phyloP scores from a whole-genome alignment of 1,140 invertebrate species.

The Caenorhabditis briggsae region DNA sequence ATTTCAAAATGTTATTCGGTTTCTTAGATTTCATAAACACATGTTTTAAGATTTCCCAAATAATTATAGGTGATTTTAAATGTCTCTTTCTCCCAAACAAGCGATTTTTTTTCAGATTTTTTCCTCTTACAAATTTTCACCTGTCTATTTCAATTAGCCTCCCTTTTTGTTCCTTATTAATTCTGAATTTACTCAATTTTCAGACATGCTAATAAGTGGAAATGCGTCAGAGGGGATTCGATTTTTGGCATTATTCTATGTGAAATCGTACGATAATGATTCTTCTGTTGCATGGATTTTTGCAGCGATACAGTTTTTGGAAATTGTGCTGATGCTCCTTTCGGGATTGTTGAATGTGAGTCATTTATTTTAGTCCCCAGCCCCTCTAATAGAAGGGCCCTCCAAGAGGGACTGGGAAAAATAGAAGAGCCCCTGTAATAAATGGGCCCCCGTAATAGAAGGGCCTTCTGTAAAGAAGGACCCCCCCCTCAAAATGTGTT shows the following conservation, averaged over 20 bases:
- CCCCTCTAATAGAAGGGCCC: neutral
- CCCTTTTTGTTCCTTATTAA: neutral
- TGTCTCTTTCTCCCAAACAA: neutral
- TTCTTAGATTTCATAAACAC: no score
- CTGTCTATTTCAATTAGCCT: neutral
- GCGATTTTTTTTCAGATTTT: neutral
- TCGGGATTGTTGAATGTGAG: conserved; percentile 19
- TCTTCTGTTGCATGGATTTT: neutral
- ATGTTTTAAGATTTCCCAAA: no score
- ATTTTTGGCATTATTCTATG: conserved; percentile 5
- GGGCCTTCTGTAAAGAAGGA: no score
- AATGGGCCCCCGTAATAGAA: no score
- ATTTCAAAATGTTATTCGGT: no score
- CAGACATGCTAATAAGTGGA: neutral
- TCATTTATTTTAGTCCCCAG: neutral
- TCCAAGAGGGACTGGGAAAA: no score
- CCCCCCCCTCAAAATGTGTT: no score
- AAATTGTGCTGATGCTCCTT: neutral
- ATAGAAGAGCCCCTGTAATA: no score
- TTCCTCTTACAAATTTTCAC: no score
- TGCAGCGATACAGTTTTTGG: neutral
- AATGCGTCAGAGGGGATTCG: neutral
- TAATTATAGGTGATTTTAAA: neutral
- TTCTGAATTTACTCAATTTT: no score
- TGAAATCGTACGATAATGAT: neutral